Evolutionary conservation across 2,888 invertebrate species (phyloP), one percentile per base, ranked within the genome.

Genomic region (Sminthurinus aureus): DNA sequence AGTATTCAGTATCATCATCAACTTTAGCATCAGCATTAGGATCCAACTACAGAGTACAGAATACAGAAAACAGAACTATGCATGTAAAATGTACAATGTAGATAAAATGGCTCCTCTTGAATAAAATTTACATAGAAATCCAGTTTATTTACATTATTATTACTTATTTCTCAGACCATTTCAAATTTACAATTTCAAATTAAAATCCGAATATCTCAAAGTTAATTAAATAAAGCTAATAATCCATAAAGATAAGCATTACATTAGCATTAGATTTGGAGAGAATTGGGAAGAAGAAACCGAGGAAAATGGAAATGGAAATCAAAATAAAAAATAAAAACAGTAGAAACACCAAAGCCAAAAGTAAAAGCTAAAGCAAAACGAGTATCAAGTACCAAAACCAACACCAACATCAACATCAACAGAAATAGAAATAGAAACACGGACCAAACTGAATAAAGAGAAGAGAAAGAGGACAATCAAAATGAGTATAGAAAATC

Each of bases 201-300:
- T 71, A 26, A 15, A 71, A 26, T 71, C 0, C 24, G 24, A 71
- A 71, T 22, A 24, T 8, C 9, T 24, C 24, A 71, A 71, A 71
- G 71, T 20, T 71, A 71, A 71, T 71, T 71, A 71, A 71, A 71
- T 71, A 71, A n/a, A 51, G 51, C 51, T 75, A 75, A 52, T 75
- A 75, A 75, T 52, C 51, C 51, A 22, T 51, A 24, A 69, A 81
- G 58, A 71, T 71, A 38, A 73, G 22, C 80, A 71, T 71, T 20
- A 13, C 38, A 38, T 38, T n/a, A 15, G 20, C 15, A 38, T 38
- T 38, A 38, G 3, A 38, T 38, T 38, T n/a, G 22, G 20, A 22
- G 24, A 24, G 24, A 24, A 3, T 9, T 26, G 13, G n/a, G n/a
- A n/a, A n/a, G n/a, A n/a, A 24, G 71, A 71, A 2, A 71, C 22